Conservation (phyloP, 2,113 vertebrate species). For the Aptenodytes patagonicus region DNA sequence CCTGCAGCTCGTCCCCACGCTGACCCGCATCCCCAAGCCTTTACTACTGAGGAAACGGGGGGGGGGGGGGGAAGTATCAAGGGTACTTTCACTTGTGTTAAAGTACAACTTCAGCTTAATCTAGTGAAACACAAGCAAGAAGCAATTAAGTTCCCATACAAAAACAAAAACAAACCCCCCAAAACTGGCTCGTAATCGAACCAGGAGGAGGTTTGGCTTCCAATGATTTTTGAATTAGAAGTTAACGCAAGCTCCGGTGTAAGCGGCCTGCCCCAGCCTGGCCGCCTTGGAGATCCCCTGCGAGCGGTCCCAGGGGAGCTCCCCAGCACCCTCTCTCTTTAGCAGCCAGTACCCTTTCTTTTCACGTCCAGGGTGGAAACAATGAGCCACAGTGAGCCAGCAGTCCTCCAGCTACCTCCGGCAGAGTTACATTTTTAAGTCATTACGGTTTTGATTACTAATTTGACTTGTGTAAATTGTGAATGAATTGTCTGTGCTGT, state of each 20-base stretch:
- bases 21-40: neutral
- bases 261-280: neutral
- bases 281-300: neutral
- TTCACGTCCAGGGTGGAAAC: neutral
- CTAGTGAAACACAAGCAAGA: neutral
- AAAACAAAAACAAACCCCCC: neutral
- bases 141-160: neutral
- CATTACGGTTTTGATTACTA: rapidly evolving
- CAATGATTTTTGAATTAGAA: neutral
- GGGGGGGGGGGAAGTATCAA: rapidly evolving
- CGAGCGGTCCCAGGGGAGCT: neutral
- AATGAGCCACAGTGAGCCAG: neutral
- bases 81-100: neutral
- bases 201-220: neutral
- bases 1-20: neutral
- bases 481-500: neutral
- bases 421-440: neutral
- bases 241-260: neutral
- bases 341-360: neutral
- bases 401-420: neutral
- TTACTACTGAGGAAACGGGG: neutral
- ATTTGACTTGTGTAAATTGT: neutral
- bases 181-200: neutral
- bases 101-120: neutral
- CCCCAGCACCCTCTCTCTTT: neutral